phyloP scores from a whole-genome alignment of 1,140 invertebrate genomes.

The Apis cerana region DNA sequence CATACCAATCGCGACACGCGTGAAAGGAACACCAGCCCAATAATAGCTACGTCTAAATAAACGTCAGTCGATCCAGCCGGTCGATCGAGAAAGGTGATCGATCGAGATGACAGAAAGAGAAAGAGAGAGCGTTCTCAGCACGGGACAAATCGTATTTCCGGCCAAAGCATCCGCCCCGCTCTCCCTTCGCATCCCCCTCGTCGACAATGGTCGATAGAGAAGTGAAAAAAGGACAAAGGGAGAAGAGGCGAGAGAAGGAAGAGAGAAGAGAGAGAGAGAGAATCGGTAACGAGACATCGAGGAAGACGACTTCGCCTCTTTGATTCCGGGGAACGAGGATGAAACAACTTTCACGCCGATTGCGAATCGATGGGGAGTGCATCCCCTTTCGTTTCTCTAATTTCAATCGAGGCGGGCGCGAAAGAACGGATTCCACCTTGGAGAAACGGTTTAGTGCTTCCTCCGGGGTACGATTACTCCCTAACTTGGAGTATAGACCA shows the following conservation, averaged over 20 bases:
- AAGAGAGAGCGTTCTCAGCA: background rate
- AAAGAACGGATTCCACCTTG: background rate
- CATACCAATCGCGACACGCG: too few species aligned
- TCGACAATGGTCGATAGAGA: background rate
- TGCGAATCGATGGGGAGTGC: slow-evolving; percentile 14
- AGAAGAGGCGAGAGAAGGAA: background rate
- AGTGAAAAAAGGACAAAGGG: background rate
- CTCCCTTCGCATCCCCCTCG: background rate
- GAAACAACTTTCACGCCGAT: slow-evolving; percentile 37
- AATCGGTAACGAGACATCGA: slow-evolving; percentile 10
- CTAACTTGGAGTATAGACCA: too few species aligned
- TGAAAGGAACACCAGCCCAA: too few species aligned
- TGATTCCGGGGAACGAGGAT: background rate
- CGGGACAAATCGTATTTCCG: slow-evolving; percentile 27
- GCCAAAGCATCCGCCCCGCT: background rate
- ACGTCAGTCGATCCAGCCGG: background rate
- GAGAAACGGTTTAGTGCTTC: background rate
- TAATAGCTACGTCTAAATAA: too few species aligned
- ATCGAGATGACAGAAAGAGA: background rate
- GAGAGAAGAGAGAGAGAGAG: background rate
- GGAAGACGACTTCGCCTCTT: slow-evolving; percentile 1
- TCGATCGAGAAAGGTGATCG: background rate
- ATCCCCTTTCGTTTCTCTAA: slow-evolving; percentile 31
- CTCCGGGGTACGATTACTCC: background rate
- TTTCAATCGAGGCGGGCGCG: slow-evolving; percentile 1